These are phyloP conservation scores for Ptyas mucosa DNA, from an alignment of 2,113 vertebrate species.

Conservation along the genomic window DNA sequence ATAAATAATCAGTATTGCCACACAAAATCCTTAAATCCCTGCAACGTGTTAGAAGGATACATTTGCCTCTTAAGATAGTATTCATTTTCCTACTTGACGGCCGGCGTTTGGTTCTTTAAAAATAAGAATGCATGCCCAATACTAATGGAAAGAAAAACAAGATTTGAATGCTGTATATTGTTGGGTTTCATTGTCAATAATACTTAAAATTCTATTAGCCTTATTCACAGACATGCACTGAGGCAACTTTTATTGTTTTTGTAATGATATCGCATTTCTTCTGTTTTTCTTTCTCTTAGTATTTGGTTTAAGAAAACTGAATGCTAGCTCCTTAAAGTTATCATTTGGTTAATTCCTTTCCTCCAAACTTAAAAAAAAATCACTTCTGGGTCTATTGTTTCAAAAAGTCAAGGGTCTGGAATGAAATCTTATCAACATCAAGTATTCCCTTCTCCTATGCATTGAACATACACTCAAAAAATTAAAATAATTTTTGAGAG, in stretches of 20 bases:
- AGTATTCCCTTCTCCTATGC: neutral
- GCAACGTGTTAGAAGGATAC: conserved; percentile 35
- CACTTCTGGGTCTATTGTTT: conserved; percentile 38
- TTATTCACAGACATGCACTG: neutral
- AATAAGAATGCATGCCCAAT: conserved; percentile 44
- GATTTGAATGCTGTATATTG: conserved; percentile 52
- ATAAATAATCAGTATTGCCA: conserved; percentile 31
- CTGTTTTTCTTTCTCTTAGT: neutral
- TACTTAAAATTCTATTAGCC: conserved; percentile 66
- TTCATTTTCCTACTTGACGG: conserved; percentile 56
- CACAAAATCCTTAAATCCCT: conserved; percentile 40
- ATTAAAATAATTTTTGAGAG: neutral
- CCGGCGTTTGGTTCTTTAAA: conserved; percentile 50
- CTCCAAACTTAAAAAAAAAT: conserved; percentile 43
- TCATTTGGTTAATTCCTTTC: conserved; percentile 49
- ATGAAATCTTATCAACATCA: conserved; percentile 54
- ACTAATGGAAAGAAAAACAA: conserved; percentile 38
- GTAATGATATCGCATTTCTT: conserved; percentile 56
- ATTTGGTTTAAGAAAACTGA: neutral
- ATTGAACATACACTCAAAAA: neutral
- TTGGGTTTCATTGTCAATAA: conserved; percentile 66
- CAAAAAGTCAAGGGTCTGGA: conserved; percentile 53
- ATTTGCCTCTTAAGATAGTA: conserved; percentile 52
- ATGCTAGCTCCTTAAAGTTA: conserved; percentile 50
- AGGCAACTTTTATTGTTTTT: conserved; percentile 64